These are phyloP conservation scores for Nansenia antarctica DNA, from an alignment of 2,113 vertebrate species.

Conservation along the genomic window DNA sequence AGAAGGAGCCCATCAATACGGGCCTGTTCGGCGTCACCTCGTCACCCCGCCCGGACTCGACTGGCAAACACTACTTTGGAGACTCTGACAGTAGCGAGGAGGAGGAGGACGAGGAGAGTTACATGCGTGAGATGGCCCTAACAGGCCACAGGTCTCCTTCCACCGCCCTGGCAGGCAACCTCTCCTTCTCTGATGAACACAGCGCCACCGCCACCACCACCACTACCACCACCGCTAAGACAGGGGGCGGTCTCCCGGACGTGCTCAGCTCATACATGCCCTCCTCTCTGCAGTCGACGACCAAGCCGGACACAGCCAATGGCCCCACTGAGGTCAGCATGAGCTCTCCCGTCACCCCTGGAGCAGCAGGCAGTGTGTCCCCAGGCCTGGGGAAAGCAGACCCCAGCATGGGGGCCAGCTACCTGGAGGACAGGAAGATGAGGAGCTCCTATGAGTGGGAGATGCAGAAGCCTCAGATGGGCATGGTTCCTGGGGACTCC, in stretches of 20 bases:
- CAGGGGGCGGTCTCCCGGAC: conserved; percentile 57
- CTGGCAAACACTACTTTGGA: conserved; percentile 73
- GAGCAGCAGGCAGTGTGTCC: conserved; percentile 40
- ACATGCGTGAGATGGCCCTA: conserved; percentile 68
- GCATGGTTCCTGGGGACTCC: conserved; percentile 71
- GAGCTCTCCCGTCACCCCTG: conserved; percentile 48
- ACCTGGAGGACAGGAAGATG: conserved; percentile 64
- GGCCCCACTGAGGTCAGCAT: conserved; percentile 82
- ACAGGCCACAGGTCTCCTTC: conserved; percentile 57
- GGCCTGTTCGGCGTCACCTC: conserved; percentile 80
- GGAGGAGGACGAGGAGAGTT: conserved; percentile 70
- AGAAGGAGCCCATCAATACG: conserved; percentile 66
- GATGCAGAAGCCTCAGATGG: conserved; percentile 63
- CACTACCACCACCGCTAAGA: conserved; percentile 36
- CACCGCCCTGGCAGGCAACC: too few relatives aligned
- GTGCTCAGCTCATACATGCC: conserved; percentile 68
- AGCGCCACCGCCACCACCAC: conserved; percentile 29
- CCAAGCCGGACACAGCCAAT: conserved; percentile 75
- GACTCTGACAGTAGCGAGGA: conserved; percentile 80
- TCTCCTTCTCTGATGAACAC: conserved; percentile 54
- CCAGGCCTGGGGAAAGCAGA: conserved; percentile 42
- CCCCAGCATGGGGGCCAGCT: too few relatives aligned
- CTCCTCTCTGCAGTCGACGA: conserved; percentile 44
- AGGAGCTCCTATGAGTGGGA: conserved; percentile 71
- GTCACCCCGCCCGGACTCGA: conserved; percentile 73